These are phyloP conservation scores for Promerops cafer DNA, from an alignment of 2,113 vertebrate genomes.

Conservation along the genomic window DNA sequence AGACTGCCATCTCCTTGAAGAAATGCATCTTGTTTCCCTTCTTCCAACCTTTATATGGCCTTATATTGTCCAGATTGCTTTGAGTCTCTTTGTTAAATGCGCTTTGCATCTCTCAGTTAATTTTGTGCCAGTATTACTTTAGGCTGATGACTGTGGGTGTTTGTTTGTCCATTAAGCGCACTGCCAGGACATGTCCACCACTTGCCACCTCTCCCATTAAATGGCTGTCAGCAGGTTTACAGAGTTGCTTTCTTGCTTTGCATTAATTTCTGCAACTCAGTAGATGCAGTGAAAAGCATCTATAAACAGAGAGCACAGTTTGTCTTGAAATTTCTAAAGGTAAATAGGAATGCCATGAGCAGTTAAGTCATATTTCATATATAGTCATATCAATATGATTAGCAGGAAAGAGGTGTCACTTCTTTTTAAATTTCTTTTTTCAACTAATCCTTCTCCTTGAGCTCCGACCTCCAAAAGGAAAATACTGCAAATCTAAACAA, in stretches of 20 bases:
- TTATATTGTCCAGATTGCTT: constrained; percentile 44
- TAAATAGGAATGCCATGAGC: constrained; percentile 43
- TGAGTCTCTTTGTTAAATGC: constrained; percentile 63
- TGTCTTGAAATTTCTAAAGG: constrained; percentile 1
- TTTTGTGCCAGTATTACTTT: constrained; percentile 73
- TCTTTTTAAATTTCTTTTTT: constrained; percentile 42
- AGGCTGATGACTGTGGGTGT: constrained; percentile 60
- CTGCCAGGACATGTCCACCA: constrained; percentile 66
- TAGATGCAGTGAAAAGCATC: not conserved
- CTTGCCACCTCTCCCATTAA: constrained; percentile 66
- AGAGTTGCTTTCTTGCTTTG: constrained; percentile 45
- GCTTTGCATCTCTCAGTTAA: constrained; percentile 70
- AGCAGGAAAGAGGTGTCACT: constrained; percentile 5
- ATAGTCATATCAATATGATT: not conserved
- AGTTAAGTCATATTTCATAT: constrained; percentile 28
- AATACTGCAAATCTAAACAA: constrained; percentile 37
- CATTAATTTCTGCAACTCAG: constrained; percentile 58
- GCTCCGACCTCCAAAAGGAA: not conserved
- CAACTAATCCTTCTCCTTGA: constrained; percentile 36
- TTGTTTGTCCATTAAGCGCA: constrained; percentile 69
- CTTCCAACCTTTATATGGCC: not conserved
- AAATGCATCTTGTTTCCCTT: constrained; percentile 27
- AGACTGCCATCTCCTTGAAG: constrained; percentile 21
- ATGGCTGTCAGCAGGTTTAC: constrained; percentile 62
- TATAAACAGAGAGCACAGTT: not conserved